Conservation (phyloP, 1,140 invertebrate genomes). For the Dufourea novaeangliae region DNA sequence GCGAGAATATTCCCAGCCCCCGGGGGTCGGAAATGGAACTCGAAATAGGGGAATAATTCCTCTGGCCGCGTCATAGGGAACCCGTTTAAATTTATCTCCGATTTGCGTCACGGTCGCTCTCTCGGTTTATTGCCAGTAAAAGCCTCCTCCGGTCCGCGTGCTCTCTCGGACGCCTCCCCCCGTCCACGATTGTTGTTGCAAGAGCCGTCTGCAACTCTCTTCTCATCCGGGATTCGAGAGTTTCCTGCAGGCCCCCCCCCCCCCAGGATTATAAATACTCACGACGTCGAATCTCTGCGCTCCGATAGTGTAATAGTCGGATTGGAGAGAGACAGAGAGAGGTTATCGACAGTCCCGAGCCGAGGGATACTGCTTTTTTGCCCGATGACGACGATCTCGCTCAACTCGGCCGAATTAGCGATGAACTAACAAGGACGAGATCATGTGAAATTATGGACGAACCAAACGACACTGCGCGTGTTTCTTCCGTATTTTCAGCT, state of each 20-base stretch:
- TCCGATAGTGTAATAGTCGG: no score
- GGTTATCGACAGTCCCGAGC: constrained; percentile 37
- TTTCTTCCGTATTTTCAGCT: constrained; percentile 21
- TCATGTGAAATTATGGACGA: constrained; percentile 20
- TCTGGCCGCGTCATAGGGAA: constrained; percentile 21
- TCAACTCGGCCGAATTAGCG: constrained; percentile 38
- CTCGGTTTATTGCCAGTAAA: constrained; percentile 52
- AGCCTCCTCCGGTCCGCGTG: constrained; percentile 20
- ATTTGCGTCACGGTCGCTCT: constrained; percentile 47
- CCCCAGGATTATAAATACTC: constrained; percentile 24
- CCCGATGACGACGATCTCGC: constrained; percentile 8
- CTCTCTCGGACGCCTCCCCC: no score
- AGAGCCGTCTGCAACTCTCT: neutral
- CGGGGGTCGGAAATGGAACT: neutral
- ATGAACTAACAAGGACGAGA: constrained; percentile 38
- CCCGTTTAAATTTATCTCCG: constrained; percentile 47
- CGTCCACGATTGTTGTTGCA: constrained; percentile 20
- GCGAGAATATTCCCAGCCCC: neutral
- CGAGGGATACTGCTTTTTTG: constrained; percentile 20
- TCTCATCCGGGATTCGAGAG: neutral
- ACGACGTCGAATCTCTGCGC: constrained; percentile 19
- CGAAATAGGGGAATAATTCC: constrained; percentile 32
- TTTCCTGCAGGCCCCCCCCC: neutral
- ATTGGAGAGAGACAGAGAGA: neutral
- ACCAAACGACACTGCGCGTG: constrained; percentile 2